Percentiles rank a stretch among this genome's conserved stretches.
These are phyloP conservation scores for Acanthosepion pharaonis DNA, from an alignment of 2,888 invertebrate genomes.

Conservation along the genomic window DNA sequence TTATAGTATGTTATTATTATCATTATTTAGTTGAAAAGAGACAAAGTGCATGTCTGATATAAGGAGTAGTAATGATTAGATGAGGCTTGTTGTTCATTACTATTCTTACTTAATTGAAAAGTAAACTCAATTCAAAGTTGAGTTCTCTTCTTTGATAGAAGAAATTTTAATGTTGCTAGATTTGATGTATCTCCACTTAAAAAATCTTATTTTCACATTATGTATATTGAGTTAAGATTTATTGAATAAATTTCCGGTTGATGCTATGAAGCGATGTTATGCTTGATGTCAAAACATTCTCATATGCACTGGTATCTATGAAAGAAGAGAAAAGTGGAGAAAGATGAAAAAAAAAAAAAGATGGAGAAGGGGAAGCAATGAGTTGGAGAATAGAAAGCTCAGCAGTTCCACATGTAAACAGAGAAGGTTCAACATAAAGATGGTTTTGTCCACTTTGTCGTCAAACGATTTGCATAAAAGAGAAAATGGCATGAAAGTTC, in stretches of 20 bases:
- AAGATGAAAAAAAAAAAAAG: neutral
- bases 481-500: neutral
- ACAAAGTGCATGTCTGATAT: too few relatives aligned
- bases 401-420: neutral
- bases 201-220: neutral
- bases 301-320: neutral
- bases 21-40: too few relatives aligned
- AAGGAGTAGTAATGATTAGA: too few relatives aligned
- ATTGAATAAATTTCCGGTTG: neutral
- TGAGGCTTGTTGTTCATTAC: too few relatives aligned
- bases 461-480: too few relatives aligned
- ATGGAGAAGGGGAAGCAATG: neutral
- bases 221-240: neutral
- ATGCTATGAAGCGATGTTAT: neutral
- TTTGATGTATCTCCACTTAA: neutral
- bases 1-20: too few relatives aligned
- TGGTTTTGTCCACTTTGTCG: neutral
- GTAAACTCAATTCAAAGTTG: too few relatives aligned
- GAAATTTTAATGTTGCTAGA: too few relatives aligned
- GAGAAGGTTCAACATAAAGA: neutral
- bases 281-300: neutral
- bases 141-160: too few relatives aligned
- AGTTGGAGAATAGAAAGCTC: neutral
- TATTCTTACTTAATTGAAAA: too few relatives aligned
- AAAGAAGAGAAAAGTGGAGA: neutral